Base-by-base conservation (phyloP, 2,888 invertebrate genomes). In the Drosophila prolongata region DNA sequence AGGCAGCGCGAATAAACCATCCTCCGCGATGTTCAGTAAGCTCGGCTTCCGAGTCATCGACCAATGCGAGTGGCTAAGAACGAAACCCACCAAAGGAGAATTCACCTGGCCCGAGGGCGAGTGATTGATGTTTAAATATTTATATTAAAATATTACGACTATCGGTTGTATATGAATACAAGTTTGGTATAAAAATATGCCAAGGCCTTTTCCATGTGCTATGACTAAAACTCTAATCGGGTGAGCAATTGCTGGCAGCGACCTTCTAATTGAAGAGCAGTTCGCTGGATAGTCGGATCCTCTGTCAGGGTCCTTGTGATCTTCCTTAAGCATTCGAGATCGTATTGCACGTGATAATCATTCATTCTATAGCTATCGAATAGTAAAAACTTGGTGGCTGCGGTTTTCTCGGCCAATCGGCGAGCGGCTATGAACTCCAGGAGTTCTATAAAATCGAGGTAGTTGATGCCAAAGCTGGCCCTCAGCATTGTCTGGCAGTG, bases 401-500 rank as follows among this genome's bases (percentile, higher is more conserved):
- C 58, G 35, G 56, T 66, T 27, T 40, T 54, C 9, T 71, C 73
- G 52, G 68, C 74, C 55, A 89, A 58, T 47, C 96, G 94, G 90
- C 94, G 94, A 62, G 93, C 90, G 40, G 93, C 93, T 87, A 97
- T 95, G 87, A 94, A 94, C 77, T 93, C 92, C 56, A 97, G 88
- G 86, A 97, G 94, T 61, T 94, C 93, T 54, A 94, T 93, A 93
- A 97, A 97, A 75, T 94, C 94, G 77, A 92, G 87, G 91, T 94
- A 95, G 92, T 97, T 94, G 93, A 97, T 95, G 53, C 97, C 97
- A 93, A 95, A 96, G 24, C 95, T 94, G 13, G 95, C 94, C 91
- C 95, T 95, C 42, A 97, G 92, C 93, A 98, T 95, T 2, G 95
- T 89, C 92, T 98, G 98, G 91, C 97, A 98, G 82, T 97, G 96